Percentiles rank a stretch among this genome's conserved stretches.
These are phyloP conservation scores for Nerophis lumbriciformis DNA, from an alignment of 2,113 vertebrate species.

Conservation along the genomic window DNA sequence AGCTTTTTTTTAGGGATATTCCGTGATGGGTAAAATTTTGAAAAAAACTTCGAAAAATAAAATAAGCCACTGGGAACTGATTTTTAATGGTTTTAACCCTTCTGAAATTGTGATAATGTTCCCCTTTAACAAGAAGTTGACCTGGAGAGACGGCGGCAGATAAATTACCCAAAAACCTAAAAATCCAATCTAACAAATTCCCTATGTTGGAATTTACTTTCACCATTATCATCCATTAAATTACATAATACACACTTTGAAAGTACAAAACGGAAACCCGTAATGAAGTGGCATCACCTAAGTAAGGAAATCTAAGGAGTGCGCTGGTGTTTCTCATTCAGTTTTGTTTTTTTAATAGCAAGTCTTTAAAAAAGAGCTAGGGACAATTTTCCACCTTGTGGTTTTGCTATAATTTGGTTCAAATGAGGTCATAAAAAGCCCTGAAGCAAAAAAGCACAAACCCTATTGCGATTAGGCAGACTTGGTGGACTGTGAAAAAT, in stretches of 20 bases:
- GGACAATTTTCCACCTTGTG: conserved; percentile 44
- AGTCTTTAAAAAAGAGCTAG: conserved; percentile 23
- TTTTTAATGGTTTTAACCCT: no score
- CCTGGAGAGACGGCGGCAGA: background rate
- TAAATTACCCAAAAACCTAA: conserved; percentile 6
- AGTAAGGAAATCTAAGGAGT: conserved; percentile 11
- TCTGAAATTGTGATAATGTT: no score
- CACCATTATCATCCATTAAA: conserved; percentile 10
- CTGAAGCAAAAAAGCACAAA: conserved; percentile 17
- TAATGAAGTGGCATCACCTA: conserved; percentile 23
- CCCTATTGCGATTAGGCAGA: conserved; percentile 3
- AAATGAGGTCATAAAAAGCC: conserved; percentile 20
- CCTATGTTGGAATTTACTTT: conserved; percentile 12
- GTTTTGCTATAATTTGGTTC: conserved; percentile 40
- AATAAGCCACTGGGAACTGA: no score
- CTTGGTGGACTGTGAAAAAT: conserved; percentile 16
- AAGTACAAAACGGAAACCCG: conserved; percentile 17
- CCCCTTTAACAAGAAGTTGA: conserved; percentile 1
- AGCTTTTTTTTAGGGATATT: no score
- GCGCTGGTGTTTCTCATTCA: conserved; percentile 24
- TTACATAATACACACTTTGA: conserved; percentile 21
- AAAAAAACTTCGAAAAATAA: no score
- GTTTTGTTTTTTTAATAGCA: conserved; percentile 31
- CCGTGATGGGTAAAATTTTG: no score
- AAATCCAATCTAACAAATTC: conserved; percentile 3